Base-by-base conservation (phyloP, 92 coral and sea anemone genomes). In the Actinernus sp. region DNA sequence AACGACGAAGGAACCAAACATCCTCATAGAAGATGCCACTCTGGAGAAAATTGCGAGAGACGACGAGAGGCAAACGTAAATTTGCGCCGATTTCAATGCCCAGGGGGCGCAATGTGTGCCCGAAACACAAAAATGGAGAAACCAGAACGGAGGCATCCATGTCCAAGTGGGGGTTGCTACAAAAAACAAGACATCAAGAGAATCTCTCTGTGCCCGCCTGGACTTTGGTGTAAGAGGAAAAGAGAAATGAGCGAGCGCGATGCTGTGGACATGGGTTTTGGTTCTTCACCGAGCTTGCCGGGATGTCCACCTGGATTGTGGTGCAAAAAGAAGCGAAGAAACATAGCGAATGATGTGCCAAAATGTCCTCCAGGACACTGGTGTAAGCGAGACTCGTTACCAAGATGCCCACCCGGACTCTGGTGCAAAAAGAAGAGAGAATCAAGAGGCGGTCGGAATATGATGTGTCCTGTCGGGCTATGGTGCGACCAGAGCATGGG, bases 381-480 rank as follows among this genome's bases (percentile, higher is more conserved):
- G 82, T 81, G 88, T 58, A 81, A 73, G 39, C n/a, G 71, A 73
- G 32, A 60, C 8, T 1, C 18, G 2, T 1, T 0, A 0, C 7
- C 31, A 13, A 26, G 55, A 13, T 79, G 86, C 46, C 80, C 86
- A 26, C 86, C 86, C 27, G 93, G 93, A 5, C 79, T 86, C 3
- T 86, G 92, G 92, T 84, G 90, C 56, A 64, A 65, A 22, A 6
- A 14, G 41, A 45, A 45, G 21, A 45, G 52, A 18, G 52, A 45
- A 23, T 12, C 10, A 4, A 14, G 6, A 6, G 8, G 14, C 6
- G 41, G 6, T 6, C 41, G 6, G 41, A 17, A 18, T 45, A 17
- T 23, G 52, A 23, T 17, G 5, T 45, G 52, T 45, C 52, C 10
- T 23, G 52, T 4, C 6, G 52, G 52, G 4, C 19, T 45, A 9